Conservation (phyloP, 1,140 invertebrate species). For the Caerostris extrusa region DNA sequence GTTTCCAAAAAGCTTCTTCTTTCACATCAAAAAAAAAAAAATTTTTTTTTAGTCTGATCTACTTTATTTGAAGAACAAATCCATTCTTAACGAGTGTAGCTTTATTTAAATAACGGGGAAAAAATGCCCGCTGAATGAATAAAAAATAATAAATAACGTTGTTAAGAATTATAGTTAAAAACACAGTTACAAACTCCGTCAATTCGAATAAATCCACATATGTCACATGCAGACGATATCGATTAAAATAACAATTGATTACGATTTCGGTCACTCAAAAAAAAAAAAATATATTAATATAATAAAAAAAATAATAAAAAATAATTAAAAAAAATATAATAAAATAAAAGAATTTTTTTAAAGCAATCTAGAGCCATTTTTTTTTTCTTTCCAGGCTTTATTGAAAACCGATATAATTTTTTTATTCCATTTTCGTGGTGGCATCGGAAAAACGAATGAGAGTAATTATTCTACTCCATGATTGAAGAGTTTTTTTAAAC, state of each 20-base stretch:
- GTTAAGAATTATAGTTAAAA: neutral
- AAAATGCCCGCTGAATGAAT: neutral
- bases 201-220: slow-evolving; percentile 1
- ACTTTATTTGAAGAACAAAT: neutral
- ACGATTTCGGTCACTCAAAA: neutral
- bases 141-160: neutral
- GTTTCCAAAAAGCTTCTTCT: neutral
- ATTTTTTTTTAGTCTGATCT: neutral
- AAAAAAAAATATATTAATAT: no score
- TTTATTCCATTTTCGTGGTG: neutral
- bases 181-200: neutral
- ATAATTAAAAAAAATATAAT: no score
- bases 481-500: slow-evolving; percentile 35
- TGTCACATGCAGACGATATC: slow-evolving; percentile 6
- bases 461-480: neutral
- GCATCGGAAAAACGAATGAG: neutral
- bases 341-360: neutral
- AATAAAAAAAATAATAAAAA: no score
- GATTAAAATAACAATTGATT: slow-evolving; percentile 36
- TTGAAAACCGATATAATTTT: neutral
- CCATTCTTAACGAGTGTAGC: neutral
- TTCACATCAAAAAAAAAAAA: no score
- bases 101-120: neutral
- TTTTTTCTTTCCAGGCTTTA: neutral
- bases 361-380: neutral